Base-by-base conservation (phyloP, 2,888 invertebrate species). In the Xanthorhoe spadicearia region DNA sequence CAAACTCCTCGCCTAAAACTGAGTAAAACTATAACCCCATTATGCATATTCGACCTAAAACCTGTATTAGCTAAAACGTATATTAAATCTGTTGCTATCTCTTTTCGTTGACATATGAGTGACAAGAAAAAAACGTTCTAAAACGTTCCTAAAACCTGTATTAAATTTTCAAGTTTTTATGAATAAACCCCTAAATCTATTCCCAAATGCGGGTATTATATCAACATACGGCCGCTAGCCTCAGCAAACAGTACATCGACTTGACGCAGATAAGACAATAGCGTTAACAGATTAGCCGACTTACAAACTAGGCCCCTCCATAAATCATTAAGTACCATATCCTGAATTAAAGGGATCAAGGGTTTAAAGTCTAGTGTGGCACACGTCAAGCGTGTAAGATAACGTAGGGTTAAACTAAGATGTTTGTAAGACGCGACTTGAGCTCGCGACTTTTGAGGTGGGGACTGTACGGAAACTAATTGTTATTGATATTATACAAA, bases 321-420 rank as follows among this genome's bases (percentile, higher is more conserved):
- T 64, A 61, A 64, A 64, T 68, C 68, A 68, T 64, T 54, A 57
- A 62, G 63, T 43, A 64, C 63, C 62, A 66, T 66, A 62, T 63
- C 66, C 60, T 56, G 67, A 23, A 59, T 58, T 71, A 73, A 72
- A 50, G 67, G 69, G 66, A 64, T 73, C 65, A 72, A 19, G 46
- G 70, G 70, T 60, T 70, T 73, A 66, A 43, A 63, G 66, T 64
- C 70, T 67, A 67, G 62, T 62, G 61, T 64, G 46, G 64, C 68
- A 50, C 61, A 51, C 67, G 65, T 59, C 64, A 58, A 64, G 51
- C 55, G 32, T 49, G 48, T 49, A 63, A 69, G 73, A 73, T 73
- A 71, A 68, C 62, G 64, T 8, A 43, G 64, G 60, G 52, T 59
- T 56, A 65, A 53, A 48, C n/a, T 59, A 48, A 51, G 48, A 23